Evolutionary conservation across 2,113 vertebrate species (phyloP).

Genomic region (Caranx ignobilis): DNA sequence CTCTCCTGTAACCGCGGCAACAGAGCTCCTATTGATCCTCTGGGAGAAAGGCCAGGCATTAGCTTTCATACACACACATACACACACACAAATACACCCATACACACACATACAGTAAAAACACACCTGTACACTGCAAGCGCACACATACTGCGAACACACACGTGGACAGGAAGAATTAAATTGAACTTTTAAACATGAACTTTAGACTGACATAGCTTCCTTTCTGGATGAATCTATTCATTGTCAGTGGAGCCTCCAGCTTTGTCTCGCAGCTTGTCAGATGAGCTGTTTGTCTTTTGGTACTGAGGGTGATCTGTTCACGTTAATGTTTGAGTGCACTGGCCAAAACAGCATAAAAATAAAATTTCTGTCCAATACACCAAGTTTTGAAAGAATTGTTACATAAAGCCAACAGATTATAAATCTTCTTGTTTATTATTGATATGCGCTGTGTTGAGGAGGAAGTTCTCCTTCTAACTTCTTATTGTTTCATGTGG

Average conservation of each 20-base stretch:
- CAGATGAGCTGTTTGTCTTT: conserved; percentile 41
- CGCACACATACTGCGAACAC: not conserved
- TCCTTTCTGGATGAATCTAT: conserved; percentile 31
- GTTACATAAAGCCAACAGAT: not conserved
- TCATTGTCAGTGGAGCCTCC: conserved; percentile 21
- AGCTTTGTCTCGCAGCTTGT: conserved; percentile 18
- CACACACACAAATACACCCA: conserved; percentile 35
- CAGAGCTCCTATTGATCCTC: conserved; percentile 84
- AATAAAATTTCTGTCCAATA: not conserved
- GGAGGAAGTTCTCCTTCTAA: not conserved
- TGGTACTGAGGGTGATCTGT: conserved; percentile 11
- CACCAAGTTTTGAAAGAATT: not conserved
- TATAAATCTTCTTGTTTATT: not conserved
- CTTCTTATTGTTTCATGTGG: not conserved
- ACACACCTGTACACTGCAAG: not conserved
- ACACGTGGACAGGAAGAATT: not conserved
- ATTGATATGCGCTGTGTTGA: not conserved
- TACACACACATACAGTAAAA: conserved; percentile 51
- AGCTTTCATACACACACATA: conserved; percentile 55
- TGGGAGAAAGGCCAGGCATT: conserved; percentile 74
- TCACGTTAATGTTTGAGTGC: not conserved
- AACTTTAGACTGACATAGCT: conserved; percentile 23
- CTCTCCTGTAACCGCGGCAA: conserved; percentile 81
- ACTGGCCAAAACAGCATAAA: conserved; percentile 12
- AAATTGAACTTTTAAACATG: conserved; percentile 7